Evolutionary conservation across 2,797 vertebrate genomes (phyloP).

Genomic region (Gymnoscopelus braueri): DNA sequence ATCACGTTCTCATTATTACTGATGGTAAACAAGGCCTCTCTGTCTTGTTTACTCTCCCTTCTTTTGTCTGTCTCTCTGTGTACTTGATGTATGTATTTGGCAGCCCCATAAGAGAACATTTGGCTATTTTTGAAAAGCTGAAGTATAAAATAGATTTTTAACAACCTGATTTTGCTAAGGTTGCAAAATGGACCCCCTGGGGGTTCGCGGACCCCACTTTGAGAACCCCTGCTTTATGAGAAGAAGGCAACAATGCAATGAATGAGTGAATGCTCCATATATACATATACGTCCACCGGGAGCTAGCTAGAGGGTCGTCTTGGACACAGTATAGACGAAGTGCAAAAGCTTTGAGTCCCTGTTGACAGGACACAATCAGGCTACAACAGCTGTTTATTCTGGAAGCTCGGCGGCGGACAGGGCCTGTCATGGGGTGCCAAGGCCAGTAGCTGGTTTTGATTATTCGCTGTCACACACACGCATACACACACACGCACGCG

Average conservation of each 20-base stretch:
- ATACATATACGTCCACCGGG: slow-evolving; percentile 33
- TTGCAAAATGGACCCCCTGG: too few species aligned
- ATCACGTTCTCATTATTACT: slow-evolving; percentile 40
- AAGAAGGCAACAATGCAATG: slow-evolving; percentile 27
- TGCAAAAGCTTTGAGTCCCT: slow-evolving; percentile 61
- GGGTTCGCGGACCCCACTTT: too few species aligned
- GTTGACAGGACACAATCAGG: slow-evolving; percentile 72
- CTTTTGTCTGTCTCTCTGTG: not conserved
- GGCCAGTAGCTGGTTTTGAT: slow-evolving; percentile 58
- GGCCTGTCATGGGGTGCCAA: slow-evolving; percentile 70
- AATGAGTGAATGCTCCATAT: slow-evolving; percentile 35
- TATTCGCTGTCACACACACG: slow-evolving; percentile 56
- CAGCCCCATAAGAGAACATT: too few species aligned
- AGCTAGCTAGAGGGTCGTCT: slow-evolving; percentile 36
- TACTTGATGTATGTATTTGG: too few species aligned
- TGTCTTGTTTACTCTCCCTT: slow-evolving; percentile 6
- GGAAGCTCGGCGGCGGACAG: slow-evolving; percentile 61
- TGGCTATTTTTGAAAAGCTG: too few species aligned
- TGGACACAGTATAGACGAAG: slow-evolving; percentile 74
- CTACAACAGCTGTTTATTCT: slow-evolving; percentile 76
- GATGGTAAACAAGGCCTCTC: not conserved
- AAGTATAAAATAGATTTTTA: too few species aligned
- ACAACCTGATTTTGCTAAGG: too few species aligned
- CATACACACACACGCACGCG: not conserved
- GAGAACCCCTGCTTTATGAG: too few species aligned